phyloP scores from a whole-genome alignment of 2,113 vertebrate genomes.

The Odontesthes bonariensis region DNA sequence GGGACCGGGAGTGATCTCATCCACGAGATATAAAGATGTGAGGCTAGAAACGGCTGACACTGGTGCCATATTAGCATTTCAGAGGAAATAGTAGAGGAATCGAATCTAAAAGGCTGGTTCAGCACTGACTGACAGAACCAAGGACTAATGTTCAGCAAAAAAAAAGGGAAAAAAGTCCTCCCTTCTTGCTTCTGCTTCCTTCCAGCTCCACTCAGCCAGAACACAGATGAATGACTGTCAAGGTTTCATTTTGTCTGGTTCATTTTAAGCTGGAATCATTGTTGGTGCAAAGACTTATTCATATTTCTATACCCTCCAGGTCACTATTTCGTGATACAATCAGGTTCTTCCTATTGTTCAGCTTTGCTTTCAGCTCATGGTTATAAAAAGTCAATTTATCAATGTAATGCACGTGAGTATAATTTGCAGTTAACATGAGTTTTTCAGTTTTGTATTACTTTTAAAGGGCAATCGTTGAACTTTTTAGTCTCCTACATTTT shows the following conservation, averaged over 20 bases:
- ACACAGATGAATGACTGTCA: slow-evolving; percentile 54
- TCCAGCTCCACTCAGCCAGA: slow-evolving; percentile 49
- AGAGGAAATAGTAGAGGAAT: slow-evolving; percentile 73
- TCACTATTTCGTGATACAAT: background rate
- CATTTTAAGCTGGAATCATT: slow-evolving; percentile 39
- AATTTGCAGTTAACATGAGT: too few relatives aligned
- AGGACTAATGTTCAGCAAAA: slow-evolving; percentile 64
- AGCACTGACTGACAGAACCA: slow-evolving; percentile 73
- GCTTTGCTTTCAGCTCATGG: background rate
- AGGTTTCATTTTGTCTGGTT: slow-evolving; percentile 28
- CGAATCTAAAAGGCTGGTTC: slow-evolving; percentile 77
- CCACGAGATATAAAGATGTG: slow-evolving; percentile 60
- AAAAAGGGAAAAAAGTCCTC: slow-evolving; percentile 21
- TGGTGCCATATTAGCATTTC: slow-evolving; percentile 77
- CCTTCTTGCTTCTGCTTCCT: slow-evolving; percentile 33
- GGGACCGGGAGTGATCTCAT: slow-evolving; percentile 40
- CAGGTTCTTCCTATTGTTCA: background rate
- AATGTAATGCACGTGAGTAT: too few relatives aligned
- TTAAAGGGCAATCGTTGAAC: too few relatives aligned
- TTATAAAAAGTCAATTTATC: background rate
- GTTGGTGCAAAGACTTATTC: slow-evolving; percentile 26
- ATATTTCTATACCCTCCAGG: slow-evolving; percentile 13
- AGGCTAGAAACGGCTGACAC: slow-evolving; percentile 67
- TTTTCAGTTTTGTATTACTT: too few relatives aligned
- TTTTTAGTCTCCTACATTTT: too few relatives aligned